Evolutionary conservation across 53 echinoderm and acorn worm genomes (phyloP).

Genomic region (Astropecten irregularis): DNA sequence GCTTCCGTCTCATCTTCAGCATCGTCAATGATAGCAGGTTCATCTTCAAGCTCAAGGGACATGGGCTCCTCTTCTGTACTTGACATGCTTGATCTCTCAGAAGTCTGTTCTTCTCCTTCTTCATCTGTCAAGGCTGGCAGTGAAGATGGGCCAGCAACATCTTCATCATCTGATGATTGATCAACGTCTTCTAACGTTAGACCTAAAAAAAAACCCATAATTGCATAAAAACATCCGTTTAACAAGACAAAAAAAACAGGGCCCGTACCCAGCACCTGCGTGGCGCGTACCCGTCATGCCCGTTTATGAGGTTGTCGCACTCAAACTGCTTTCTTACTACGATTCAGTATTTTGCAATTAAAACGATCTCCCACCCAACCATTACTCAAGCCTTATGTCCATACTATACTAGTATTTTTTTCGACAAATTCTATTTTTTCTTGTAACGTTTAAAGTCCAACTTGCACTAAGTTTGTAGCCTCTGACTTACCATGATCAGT

Average conservation of each 20-base stretch:
- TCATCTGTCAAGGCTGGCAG: not conserved
- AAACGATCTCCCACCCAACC: too few species aligned
- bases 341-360: too few species aligned
- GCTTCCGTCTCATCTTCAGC: conserved; percentile 20
- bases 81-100: not conserved
- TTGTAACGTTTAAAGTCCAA: too few species aligned
- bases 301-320: too few species aligned
- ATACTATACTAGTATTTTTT: too few species aligned
- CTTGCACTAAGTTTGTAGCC: not conserved
- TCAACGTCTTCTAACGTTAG: not conserved
- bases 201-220: not conserved
- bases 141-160: not conserved
- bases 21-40: not conserved
- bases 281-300: too few species aligned
- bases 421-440: not conserved
- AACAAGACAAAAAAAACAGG: too few species aligned
- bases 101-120: not conserved
- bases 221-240: too few species aligned
- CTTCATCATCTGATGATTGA: not conserved
- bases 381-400: too few species aligned
- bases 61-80: not conserved
- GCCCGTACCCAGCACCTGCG: not conserved
- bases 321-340: too few species aligned
- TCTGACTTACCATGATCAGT: not conserved
- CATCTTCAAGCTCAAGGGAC: not conserved